Conservation (phyloP, 2,888 invertebrate species). For the Drosophila nr. medialis region DNA sequence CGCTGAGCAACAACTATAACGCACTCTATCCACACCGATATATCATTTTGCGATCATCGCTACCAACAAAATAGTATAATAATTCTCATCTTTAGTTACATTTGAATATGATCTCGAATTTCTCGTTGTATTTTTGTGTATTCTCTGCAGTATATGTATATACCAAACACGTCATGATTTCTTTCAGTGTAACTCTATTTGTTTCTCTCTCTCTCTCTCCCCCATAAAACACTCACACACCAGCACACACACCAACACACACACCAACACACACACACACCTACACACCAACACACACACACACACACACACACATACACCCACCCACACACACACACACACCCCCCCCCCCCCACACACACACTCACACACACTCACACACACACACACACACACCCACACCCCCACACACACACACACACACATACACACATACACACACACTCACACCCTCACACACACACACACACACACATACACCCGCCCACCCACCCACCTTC, state of each 20-base stretch:
- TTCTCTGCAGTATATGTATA: slow-evolving; percentile 45
- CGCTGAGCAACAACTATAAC: slow-evolving; percentile 19
- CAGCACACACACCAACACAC: slow-evolving; percentile 1
- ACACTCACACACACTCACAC: not conserved
- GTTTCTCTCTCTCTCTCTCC: slow-evolving; percentile 5
- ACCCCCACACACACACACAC: too few species aligned
- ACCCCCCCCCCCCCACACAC: too few species aligned
- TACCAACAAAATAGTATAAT: too few species aligned
- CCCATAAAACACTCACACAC: slow-evolving; percentile 2
- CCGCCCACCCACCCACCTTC: not conserved
- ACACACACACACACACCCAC: not conserved
- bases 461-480: not conserved
- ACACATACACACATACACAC: too few species aligned
- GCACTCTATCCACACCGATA: slow-evolving; percentile 10
- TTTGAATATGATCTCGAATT: slow-evolving; percentile 22
- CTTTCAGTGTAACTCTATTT: slow-evolving; percentile 42
- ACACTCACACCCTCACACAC: slow-evolving; percentile 3
- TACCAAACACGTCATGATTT: slow-evolving; percentile 35
- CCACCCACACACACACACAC: too few species aligned
- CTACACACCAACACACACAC: slow-evolving; percentile 3
- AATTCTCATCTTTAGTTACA: slow-evolving; percentile 29
- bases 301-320: not conserved
- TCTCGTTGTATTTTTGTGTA: slow-evolving; percentile 38
- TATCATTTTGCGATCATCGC: too few species aligned
- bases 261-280: too few species aligned